Percentiles rank a stretch among this genome's conserved stretches.
phyloP scores from a whole-genome alignment of 2,113 vertebrate genomes.

The Ptilorrhoa leucosticta region DNA sequence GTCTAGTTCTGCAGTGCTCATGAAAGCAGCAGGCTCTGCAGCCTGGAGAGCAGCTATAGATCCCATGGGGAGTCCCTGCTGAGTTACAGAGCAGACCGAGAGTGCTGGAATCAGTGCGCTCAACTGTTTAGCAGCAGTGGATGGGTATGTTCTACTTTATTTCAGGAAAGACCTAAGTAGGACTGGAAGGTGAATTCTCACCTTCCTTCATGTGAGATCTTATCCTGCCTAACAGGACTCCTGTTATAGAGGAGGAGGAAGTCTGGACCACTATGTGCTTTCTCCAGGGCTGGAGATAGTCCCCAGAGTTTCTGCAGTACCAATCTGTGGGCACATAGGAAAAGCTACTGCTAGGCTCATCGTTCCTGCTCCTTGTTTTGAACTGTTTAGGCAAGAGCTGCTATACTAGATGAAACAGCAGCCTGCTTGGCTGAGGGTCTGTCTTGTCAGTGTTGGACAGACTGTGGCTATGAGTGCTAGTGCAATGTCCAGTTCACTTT shows the following conservation, averaged over 20 bases:
- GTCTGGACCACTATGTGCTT: neutral
- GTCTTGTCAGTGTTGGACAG: neutral
- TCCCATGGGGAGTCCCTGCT: too few relatives aligned
- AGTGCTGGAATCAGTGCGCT: rapidly evolving
- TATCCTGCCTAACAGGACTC: neutral
- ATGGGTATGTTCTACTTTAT: neutral
- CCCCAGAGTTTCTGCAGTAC: neutral
- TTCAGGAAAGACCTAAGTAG: neutral
- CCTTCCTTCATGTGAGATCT: neutral
- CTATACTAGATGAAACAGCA: neutral
- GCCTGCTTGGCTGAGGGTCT: neutral
- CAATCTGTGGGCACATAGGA: neutral
- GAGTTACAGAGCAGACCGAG: rapidly evolving
- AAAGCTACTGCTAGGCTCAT: neutral
- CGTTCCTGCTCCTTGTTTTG: neutral
- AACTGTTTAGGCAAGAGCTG: neutral
- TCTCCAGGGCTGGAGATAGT: neutral
- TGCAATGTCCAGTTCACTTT: neutral
- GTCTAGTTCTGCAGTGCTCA: neutral
- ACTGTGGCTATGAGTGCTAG: neutral
- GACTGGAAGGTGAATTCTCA: neutral
- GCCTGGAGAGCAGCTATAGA: neutral
- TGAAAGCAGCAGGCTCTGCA: neutral
- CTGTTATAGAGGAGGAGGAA: neutral
- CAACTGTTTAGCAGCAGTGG: neutral